Conservation (phyloP, 1,140 invertebrate species). For the Rhagoletis pomonella region DNA sequence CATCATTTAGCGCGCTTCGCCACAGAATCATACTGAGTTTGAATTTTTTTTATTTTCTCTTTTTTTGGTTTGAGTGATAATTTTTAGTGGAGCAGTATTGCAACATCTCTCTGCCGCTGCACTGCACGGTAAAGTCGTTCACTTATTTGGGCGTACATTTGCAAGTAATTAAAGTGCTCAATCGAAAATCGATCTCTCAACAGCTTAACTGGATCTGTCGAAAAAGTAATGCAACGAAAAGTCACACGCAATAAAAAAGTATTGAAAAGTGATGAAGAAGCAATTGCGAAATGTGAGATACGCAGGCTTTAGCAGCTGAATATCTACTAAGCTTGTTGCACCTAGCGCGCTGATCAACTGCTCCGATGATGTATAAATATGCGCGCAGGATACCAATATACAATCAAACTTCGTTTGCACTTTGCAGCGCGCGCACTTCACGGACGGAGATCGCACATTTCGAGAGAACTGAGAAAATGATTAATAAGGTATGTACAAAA, state of each 20-base stretch:
- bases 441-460: neutral
- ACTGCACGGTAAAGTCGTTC: neutral
- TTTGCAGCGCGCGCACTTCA: slow-evolving; percentile 1
- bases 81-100: slow-evolving; percentile 13
- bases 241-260: neutral
- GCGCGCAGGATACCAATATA: slow-evolving; percentile 6
- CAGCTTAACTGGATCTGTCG: slow-evolving; percentile 7
- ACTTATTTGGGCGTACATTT: slow-evolving; percentile 5
- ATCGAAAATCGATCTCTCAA: slow-evolving; percentile 4
- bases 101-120: neutral
- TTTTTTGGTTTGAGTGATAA: neutral
- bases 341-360: neutral
- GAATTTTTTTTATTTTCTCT: neutral
- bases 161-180: slow-evolving; percentile 30
- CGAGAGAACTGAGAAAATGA: slow-evolving; percentile 40
- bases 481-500: slow-evolving; percentile 31
- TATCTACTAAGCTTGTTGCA: neutral
- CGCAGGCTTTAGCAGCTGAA: neutral
- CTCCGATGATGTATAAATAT: slow-evolving; percentile 34
- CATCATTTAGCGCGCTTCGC: neutral
- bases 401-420: slow-evolving; percentile 17
- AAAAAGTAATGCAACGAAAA: neutral
- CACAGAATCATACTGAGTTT: neutral
- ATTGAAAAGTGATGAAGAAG: neutral
- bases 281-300: neutral